Percentiles rank a stretch among this genome's conserved stretches.
These are phyloP conservation scores for Agelastica alni DNA, from an alignment of 2,888 invertebrate genomes.

Conservation along the genomic window DNA sequence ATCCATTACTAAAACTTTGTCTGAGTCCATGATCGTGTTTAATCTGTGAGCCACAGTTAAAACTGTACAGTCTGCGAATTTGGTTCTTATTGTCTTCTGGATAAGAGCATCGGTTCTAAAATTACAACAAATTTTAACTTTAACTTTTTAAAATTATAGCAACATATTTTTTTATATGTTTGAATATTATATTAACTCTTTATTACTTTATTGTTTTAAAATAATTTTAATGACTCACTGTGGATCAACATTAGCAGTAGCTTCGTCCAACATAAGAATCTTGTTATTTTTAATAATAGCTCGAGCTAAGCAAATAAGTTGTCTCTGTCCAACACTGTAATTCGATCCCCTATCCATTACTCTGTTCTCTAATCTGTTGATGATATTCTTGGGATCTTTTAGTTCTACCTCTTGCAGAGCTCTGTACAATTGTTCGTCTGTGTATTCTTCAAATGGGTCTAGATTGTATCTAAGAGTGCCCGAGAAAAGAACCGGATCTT, in stretches of 20 bases:
- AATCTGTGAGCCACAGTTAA: constrained; percentile 90
- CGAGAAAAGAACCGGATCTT: constrained; percentile 77
- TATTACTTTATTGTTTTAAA: too few relatives aligned
- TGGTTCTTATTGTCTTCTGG: constrained; percentile 79
- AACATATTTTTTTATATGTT: too few relatives aligned
- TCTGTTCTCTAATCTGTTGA: constrained; percentile 67
- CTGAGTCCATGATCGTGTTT: constrained; percentile 92
- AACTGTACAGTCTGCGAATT: constrained; percentile 83
- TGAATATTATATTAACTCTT: too few relatives aligned
- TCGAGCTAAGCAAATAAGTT: constrained; percentile 86
- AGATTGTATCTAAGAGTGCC: constrained; percentile 80
- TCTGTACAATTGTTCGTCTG: constrained; percentile 76
- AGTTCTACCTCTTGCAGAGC: constrained; percentile 74
- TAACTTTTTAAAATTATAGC: background rate
- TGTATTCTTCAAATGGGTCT: constrained; percentile 78
- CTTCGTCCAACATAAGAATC: constrained; percentile 87
- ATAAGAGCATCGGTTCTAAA: constrained; percentile 76
- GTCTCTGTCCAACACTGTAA: constrained; percentile 89
- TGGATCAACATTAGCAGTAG: constrained; percentile 91
- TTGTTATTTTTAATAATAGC: constrained; percentile 83
- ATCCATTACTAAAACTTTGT: constrained; percentile 85
- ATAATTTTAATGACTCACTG: constrained; percentile 65
- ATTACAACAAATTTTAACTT: constrained; percentile 1
- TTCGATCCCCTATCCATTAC: constrained; percentile 78
- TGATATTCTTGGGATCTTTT: constrained; percentile 66